Evolutionary conservation across 2,113 vertebrate genomes (phyloP).

Genomic region (Dolichotis patagonum): DNA sequence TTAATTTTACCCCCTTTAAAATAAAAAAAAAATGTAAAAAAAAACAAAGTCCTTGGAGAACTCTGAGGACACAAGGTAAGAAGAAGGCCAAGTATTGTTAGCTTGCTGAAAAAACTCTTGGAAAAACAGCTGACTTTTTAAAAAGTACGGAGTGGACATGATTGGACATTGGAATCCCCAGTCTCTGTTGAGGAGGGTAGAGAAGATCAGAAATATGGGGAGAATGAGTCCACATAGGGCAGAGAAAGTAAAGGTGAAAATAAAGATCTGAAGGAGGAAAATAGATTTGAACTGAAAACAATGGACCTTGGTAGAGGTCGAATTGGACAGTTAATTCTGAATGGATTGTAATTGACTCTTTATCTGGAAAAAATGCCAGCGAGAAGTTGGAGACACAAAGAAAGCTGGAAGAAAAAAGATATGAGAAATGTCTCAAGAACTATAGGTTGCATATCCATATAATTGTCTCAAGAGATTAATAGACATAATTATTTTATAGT

Average conservation of each 20-base stretch:
- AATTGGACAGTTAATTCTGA: background rate
- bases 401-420: background rate
- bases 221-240: background rate
- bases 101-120: background rate
- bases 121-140: background rate
- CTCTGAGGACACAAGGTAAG: background rate
- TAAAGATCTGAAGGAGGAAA: background rate
- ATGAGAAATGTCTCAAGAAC: background rate
- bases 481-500: background rate
- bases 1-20: too few species aligned
- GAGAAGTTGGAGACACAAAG: background rate
- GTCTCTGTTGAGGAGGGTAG: background rate
- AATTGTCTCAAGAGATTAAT: background rate
- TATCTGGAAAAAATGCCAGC: background rate
- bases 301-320: too few species aligned
- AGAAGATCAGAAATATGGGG: background rate
- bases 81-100: too few species aligned
- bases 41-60: too few species aligned
- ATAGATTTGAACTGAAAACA: background rate
- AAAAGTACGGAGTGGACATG: accelerated
- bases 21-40: too few species aligned
- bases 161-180: accelerated
- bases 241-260: background rate
- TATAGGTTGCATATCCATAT: background rate
- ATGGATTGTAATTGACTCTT: background rate